Evolutionary conservation across 2,797 vertebrate genomes (phyloP), one percentile per base, ranked within the genome.

Genomic region (Eurystomus glaucurus): DNA sequence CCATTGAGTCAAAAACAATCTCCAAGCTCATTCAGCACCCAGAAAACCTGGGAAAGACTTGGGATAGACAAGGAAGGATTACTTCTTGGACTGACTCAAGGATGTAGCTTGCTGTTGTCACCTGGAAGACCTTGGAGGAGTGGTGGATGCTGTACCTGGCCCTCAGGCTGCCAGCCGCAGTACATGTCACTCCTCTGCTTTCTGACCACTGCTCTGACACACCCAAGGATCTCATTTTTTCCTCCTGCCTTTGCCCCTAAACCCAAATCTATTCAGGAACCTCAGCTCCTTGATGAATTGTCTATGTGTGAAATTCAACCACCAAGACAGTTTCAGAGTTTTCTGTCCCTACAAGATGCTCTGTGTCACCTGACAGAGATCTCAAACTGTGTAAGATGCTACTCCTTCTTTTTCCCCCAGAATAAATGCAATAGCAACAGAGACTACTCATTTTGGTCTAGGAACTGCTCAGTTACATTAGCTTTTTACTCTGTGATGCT

Each of bases 361-460:
- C 39, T 78, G 28, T 51, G 51, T 37, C 61, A 70, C 21, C 52
- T 65, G 57, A 33, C 20, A 82, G 39, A 31, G 26, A 77, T 17
- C 35, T 43, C 46, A 88, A 90, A 60, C 52, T 78, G 37, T 37
- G 10, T n/a, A 60, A 61, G 39, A 71, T 66, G 41, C 6, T 68
- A 23, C 80, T 90, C 90, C 48, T 37, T 58, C 57, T 76, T 25
- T 48, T 20, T 1, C 1, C 0, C 54, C 61, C 26, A 5, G 10
- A 83, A 35, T 71, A 86, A 92, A 72, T 26, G 43, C 78, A 92
- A 5, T 11, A 85, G 69, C 71, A 85, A 76, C 58, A 94, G 29
- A 54, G n/a, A 69, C 55, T 74, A 83, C 77, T 43, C 58, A 77
- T 92, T 93, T 74, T 52, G 35, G n/a, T 52, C 45, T 48, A 79